These are phyloP conservation scores for Sesamia inferens DNA, from an alignment of 2,888 invertebrate species.

Conservation along the genomic window DNA sequence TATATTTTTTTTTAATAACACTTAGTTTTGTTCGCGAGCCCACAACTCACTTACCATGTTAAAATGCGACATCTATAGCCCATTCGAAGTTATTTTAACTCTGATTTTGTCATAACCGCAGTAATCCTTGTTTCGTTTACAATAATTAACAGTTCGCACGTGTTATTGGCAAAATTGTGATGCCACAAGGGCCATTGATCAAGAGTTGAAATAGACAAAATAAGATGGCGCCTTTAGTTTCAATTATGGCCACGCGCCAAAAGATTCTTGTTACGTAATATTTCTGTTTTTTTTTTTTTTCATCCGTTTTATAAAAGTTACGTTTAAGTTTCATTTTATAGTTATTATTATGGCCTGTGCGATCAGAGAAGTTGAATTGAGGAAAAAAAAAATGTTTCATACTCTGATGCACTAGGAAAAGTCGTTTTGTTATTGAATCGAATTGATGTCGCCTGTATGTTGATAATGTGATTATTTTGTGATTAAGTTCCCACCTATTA, in stretches of 20 bases:
- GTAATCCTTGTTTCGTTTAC: background rate
- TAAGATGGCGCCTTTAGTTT: background rate
- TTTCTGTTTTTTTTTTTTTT: slow-evolving; percentile 8
- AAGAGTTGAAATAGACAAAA: background rate
- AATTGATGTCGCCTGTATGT: slow-evolving; percentile 25
- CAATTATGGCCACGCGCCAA: background rate
- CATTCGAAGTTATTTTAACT: background rate
- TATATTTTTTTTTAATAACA: background rate
- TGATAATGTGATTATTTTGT: slow-evolving; percentile 61
- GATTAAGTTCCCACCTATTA: slow-evolving; percentile 65
- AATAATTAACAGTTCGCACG: background rate
- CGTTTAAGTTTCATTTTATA: slow-evolving; percentile 26
- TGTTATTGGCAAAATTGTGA: too few species aligned
- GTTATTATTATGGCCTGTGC: slow-evolving; percentile 8
- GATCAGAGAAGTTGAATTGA: slow-evolving; percentile 8
- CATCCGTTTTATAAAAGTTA: slow-evolving; percentile 14
- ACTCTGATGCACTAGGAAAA: slow-evolving; percentile 6
- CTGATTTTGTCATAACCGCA: background rate
- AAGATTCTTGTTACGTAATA: background rate
- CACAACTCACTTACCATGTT: background rate
- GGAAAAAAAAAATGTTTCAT: background rate
- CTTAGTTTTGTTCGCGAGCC: too few species aligned
- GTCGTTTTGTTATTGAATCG: slow-evolving; percentile 17
- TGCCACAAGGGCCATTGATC: too few species aligned
- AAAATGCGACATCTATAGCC: background rate